Conservation (phyloP, 2,797 vertebrate species). For the Pteronotus mesoamericanus region DNA sequence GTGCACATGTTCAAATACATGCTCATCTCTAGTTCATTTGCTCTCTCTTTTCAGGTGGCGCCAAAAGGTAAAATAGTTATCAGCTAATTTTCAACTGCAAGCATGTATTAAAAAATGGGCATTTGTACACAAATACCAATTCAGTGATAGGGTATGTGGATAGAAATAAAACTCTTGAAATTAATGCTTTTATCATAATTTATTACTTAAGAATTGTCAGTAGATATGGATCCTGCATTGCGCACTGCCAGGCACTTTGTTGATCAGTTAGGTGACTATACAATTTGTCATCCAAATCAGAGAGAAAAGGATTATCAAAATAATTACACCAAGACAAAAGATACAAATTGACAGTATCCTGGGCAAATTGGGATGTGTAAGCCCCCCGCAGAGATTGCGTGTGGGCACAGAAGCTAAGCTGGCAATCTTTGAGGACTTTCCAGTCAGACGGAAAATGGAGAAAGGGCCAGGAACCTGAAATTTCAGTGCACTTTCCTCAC, state of each 20-base stretch:
- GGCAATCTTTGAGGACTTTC: neutral
- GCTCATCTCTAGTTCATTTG: neutral
- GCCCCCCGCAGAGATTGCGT: neutral
- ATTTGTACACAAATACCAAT: neutral
- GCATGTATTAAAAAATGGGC: constrained; percentile 7
- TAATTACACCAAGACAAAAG: neutral
- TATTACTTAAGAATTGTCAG: neutral
- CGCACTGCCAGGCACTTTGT: neutral
- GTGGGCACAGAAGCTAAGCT: neutral
- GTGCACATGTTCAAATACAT: neutral
- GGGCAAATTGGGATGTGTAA: neutral
- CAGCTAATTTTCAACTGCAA: neutral
- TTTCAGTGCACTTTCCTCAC: neutral
- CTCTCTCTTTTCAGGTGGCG: neutral
- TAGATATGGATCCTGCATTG: neutral
- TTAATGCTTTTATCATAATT: constrained; percentile 13
- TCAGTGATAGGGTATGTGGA: neutral
- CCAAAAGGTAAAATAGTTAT: neutral
- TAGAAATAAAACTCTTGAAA: neutral
- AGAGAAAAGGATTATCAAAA: neutral
- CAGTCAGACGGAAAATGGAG: neutral
- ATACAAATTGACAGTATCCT: neutral
- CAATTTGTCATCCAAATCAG: constrained; percentile 7
- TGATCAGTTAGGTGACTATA: neutral
- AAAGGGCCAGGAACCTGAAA: neutral